Percentiles rank a stretch among this genome's conserved stretches.
These are phyloP conservation scores for Trichacis sp. DNA, from an alignment of 2,888 invertebrate species.

Conservation along the genomic window DNA sequence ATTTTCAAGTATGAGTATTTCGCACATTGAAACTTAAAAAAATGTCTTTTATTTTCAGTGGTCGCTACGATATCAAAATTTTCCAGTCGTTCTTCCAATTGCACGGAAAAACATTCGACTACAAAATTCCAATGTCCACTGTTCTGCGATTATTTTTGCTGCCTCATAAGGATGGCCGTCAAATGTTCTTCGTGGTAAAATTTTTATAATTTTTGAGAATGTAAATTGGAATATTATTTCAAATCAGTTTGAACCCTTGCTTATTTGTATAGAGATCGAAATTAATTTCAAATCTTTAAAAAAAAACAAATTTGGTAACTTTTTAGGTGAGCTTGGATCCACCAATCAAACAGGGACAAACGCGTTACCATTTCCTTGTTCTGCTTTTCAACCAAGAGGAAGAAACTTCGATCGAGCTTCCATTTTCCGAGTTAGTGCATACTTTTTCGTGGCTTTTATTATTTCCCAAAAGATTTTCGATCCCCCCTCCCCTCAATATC, in stretches of 20 bases:
- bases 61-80: constrained; percentile 96
- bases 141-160: constrained; percentile 93
- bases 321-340: constrained; percentile 88
- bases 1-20: no score
- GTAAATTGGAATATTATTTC: no score
- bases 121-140: constrained; percentile 98
- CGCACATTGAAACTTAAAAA: no score
- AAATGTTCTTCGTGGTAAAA: constrained; percentile 97
- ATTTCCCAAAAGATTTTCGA: constrained; percentile 86
- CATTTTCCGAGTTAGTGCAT: constrained; percentile 86
- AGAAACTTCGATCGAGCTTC: constrained; percentile 90
- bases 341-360: constrained; percentile 99
- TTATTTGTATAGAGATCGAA: background rate
- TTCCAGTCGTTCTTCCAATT: constrained; percentile 92
- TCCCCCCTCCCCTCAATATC: constrained; percentile 92
- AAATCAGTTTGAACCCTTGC: no score
- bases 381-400: constrained; percentile 95
- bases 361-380: constrained; percentile 96
- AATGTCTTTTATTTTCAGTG: constrained; percentile 82
- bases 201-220: no score
- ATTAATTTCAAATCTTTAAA: no score
- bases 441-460: background rate
- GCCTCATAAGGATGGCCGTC: constrained; percentile 97
- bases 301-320: no score
- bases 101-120: constrained; percentile 99